Evolutionary conservation across 2,888 invertebrate species (phyloP).

Genomic region (Mechanitis mazaeus): DNA sequence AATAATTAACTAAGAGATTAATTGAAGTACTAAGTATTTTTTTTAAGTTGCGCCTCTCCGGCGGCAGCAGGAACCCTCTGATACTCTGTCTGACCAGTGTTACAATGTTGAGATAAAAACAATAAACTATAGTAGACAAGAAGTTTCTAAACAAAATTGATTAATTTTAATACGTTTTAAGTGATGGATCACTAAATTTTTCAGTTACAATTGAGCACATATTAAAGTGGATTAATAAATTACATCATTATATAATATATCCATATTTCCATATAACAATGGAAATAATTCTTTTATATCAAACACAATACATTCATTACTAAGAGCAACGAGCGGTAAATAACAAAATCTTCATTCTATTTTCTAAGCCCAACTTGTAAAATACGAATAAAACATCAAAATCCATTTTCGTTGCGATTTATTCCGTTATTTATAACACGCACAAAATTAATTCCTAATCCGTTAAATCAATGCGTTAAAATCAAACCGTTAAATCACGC

Average conservation of each 20-base stretch:
- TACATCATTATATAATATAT: too few species aligned
- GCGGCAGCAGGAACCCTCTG: too few species aligned
- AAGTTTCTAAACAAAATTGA: too few species aligned
- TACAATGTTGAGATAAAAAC: too few species aligned
- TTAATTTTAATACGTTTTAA: too few species aligned
- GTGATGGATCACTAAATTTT: not conserved
- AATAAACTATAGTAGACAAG: too few species aligned
- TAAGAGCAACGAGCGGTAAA: slow-evolving; percentile 16
- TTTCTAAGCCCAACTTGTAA: slow-evolving; percentile 14
- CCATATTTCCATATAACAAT: too few species aligned
- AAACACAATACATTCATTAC: slow-evolving; percentile 5
- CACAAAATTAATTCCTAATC: slow-evolving; percentile 45
- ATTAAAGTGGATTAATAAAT: too few species aligned
- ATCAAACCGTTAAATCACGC: slow-evolving; percentile 24
- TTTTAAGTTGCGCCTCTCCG: too few species aligned
- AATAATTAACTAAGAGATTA: too few species aligned
- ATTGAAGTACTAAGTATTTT: too few species aligned
- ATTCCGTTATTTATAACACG: slow-evolving; percentile 34
- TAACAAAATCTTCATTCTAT: slow-evolving; percentile 14
- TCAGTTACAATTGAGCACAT: not conserved
- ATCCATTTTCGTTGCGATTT: slow-evolving; percentile 21
- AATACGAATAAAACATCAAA: slow-evolving; percentile 23
- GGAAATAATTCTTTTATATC: not conserved
- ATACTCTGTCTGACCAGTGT: too few species aligned
- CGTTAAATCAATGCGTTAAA: slow-evolving; percentile 34